phyloP scores from a whole-genome alignment of 1,140 invertebrate species.

The Drosophila murphyi region DNA sequence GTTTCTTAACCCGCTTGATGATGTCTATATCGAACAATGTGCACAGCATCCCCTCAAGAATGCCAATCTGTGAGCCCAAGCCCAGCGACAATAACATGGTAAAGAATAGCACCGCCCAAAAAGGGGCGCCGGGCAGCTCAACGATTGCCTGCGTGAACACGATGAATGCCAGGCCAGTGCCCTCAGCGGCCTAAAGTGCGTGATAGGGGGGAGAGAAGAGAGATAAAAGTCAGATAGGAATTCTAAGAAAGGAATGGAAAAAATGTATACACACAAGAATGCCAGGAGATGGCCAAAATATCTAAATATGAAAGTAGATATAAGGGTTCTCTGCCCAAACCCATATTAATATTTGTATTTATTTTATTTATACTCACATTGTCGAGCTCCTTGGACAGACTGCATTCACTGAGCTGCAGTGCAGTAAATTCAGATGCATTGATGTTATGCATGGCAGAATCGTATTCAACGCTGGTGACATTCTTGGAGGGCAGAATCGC shows the following conservation, averaged over 20 bases:
- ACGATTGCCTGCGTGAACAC: conserved; percentile 97
- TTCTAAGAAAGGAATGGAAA: no score
- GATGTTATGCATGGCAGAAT: conserved; percentile 84
- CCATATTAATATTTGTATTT: no score
- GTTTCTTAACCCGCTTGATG: conserved; percentile 94
- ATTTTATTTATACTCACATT: conserved; percentile 86
- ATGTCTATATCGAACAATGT: conserved; percentile 96
- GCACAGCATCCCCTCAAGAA: conserved; percentile 96
- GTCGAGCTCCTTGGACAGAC: conserved; percentile 89
- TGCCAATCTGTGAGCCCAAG: conserved; percentile 95
- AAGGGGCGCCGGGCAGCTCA: conserved; percentile 94
- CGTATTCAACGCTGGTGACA: conserved; percentile 86
- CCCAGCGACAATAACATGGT: conserved; percentile 95
- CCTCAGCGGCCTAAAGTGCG: conserved; percentile 91
- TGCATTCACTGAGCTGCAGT: conserved; percentile 88
- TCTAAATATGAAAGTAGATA: no score
- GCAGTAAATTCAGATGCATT: conserved; percentile 83
- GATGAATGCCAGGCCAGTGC: conserved; percentile 96
- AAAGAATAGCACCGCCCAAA: conserved; percentile 97
- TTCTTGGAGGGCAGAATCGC: conserved; percentile 85
- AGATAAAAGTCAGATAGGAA: not conserved
- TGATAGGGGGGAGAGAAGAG: not conserved
- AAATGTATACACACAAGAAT: no score
- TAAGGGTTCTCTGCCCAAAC: no score
- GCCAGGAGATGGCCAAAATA: no score